Conservation (phyloP, 37 sponge, comb jelly and placozoan genomes). For the Spongia lamella region DNA sequence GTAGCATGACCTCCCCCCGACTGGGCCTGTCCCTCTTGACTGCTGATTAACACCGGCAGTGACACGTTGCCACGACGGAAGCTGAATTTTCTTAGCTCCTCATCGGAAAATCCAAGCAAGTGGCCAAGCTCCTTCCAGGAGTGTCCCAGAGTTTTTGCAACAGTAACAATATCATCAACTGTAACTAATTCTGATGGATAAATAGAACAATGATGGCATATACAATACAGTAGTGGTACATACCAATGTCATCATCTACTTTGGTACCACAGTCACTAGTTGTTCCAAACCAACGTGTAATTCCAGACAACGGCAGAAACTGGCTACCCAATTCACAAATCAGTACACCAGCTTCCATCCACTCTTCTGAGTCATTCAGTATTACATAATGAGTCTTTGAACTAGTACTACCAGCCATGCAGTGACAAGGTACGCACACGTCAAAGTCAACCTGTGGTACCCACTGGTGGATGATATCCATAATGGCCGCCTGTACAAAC, state of each 20-base stretch:
- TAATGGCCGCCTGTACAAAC: constrained; percentile 65
- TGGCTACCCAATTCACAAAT: constrained; percentile 58
- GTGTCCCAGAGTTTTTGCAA: constrained; percentile 15
- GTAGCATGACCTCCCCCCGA: too few relatives aligned
- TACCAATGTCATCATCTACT: constrained; percentile 25
- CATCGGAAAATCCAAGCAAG: constrained; percentile 47
- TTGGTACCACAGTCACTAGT: neutral
- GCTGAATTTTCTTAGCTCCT: constrained; percentile 43
- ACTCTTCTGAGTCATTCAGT: constrained; percentile 32
- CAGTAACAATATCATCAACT: constrained; percentile 35
- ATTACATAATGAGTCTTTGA: constrained; percentile 32
- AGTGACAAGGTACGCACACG: constrained; percentile 47
- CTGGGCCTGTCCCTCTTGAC: too few relatives aligned
- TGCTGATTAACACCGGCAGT: neutral
- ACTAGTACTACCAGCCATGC: constrained; percentile 1
- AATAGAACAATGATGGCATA: neutral
- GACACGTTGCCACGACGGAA: constrained; percentile 8
- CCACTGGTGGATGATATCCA: constrained; percentile 64
- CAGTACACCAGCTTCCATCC: constrained; percentile 25
- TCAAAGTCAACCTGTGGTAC: constrained; percentile 56
- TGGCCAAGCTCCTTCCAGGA: constrained; percentile 66
- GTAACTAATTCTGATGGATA: constrained; percentile 34
- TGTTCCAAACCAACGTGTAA: constrained; percentile 62
- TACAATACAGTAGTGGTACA: neutral
- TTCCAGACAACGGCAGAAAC: constrained; percentile 29